These are phyloP conservation scores for Notolabrus celidotus DNA, from an alignment of 2,797 vertebrate species.

Conservation along the genomic window DNA sequence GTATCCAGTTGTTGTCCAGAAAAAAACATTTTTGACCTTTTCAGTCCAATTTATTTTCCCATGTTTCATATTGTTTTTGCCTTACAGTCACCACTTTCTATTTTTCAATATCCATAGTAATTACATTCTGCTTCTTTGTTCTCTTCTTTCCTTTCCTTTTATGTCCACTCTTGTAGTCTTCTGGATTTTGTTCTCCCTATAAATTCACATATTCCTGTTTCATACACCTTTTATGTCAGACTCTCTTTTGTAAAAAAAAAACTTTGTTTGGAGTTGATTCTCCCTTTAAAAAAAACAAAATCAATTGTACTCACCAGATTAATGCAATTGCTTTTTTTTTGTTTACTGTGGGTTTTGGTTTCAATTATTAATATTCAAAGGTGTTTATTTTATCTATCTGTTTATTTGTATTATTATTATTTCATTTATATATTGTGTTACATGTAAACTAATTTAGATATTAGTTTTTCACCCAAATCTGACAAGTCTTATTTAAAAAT, in stretches of 20 bases:
- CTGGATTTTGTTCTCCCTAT: background rate
- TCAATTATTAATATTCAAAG: too few species aligned
- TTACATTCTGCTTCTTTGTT: background rate
- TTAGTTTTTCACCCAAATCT: too few species aligned
- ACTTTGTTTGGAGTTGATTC: too few species aligned
- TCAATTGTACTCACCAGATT: too few species aligned
- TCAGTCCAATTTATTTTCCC: conserved; percentile 12
- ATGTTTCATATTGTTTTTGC: background rate
- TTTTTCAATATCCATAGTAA: background rate
- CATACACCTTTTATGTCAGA: background rate
- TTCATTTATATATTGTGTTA: too few species aligned
- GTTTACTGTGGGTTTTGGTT: too few species aligned
- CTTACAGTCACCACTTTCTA: background rate
- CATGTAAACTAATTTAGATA: too few species aligned
- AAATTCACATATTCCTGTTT: background rate
- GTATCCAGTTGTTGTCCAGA: conserved; percentile 4
- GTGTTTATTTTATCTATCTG: too few species aligned
- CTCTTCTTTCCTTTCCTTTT: background rate
- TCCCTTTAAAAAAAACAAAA: too few species aligned
- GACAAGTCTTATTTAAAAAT: background rate
- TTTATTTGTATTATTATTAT: too few species aligned
- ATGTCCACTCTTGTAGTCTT: background rate
- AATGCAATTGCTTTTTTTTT: too few species aligned
- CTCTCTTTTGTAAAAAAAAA: too few species aligned
- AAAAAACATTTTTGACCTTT: conserved; percentile 27